These are phyloP conservation scores for Caenorhabditis remanei DNA, from an alignment of 1,140 invertebrate genomes.

Conservation along the genomic window DNA sequence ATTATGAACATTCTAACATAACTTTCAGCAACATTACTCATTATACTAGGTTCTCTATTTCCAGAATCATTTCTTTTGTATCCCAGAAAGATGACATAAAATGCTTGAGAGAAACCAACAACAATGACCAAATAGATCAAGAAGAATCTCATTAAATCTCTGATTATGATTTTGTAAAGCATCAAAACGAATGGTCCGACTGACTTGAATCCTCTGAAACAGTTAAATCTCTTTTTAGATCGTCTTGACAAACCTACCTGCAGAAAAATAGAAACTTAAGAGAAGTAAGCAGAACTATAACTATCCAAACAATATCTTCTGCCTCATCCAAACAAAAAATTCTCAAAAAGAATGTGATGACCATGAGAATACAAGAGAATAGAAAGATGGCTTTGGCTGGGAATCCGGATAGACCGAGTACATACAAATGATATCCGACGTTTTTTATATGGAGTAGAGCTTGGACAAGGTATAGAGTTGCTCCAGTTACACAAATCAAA, in stretches of 20 bases:
- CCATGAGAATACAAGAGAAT: conserved; percentile 89
- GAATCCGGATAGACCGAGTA: conserved; percentile 85
- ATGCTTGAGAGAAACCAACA: conserved; percentile 97
- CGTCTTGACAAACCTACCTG: conserved; percentile 81
- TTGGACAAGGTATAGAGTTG: conserved; percentile 70
- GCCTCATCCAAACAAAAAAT: conserved; percentile 86
- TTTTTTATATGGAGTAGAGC: conserved; percentile 71
- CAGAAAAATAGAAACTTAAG: conserved; percentile 98
- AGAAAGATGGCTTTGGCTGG: conserved; percentile 92
- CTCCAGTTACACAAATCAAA: conserved; percentile 67
- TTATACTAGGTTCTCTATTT: conserved; percentile 71
- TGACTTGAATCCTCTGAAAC: conserved; percentile 90
- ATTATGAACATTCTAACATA: conserved; percentile 97
- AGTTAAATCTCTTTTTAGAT: conserved; percentile 68
- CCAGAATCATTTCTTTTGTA: conserved; percentile 81
- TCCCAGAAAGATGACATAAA: conserved; percentile 90
- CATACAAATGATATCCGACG: conserved; percentile 73
- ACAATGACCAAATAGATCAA: conserved; percentile 96
- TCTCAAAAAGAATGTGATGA: conserved; percentile 86
- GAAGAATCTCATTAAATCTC: conserved; percentile 93
- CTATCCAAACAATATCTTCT: conserved; percentile 90
- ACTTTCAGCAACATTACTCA: conserved; percentile 81
- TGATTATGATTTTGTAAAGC: conserved; percentile 98
- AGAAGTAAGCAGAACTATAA: conserved; percentile 94
- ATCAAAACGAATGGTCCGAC: conserved; percentile 98